A percentile compares a stretch with the other conserved stretches of the same genome.
Evolutionary conservation across 2,113 vertebrate species (phyloP).

Genomic region (Mionectes macconnelli): DNA sequence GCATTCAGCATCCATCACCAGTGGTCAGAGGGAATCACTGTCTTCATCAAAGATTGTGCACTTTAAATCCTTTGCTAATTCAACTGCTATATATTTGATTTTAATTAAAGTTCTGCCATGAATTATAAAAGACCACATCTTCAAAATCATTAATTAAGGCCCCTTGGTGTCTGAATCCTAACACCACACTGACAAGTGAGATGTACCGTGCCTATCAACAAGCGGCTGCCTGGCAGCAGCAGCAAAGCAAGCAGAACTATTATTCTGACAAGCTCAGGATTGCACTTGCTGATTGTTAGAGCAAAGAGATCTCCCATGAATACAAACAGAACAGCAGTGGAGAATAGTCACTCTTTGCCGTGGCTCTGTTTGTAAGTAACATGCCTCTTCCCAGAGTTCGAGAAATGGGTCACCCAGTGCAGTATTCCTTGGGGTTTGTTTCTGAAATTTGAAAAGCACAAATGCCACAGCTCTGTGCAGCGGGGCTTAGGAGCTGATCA

Average conservation of each 20-base stretch:
- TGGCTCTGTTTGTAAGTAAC: not conserved
- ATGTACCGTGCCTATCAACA: not conserved
- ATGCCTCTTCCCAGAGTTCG: not conserved
- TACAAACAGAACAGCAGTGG: not conserved
- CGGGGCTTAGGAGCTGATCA: not conserved
- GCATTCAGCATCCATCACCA: conserved; percentile 2
- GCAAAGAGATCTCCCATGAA: not conserved
- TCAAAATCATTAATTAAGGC: conserved; percentile 67
- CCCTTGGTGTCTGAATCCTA: conserved; percentile 15
- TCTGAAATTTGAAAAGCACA: not conserved
- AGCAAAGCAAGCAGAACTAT: conserved; percentile 40
- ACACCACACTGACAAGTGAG: conserved; percentile 38
- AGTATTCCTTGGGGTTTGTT: not conserved
- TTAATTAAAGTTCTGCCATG: conserved; percentile 70
- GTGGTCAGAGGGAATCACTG: conserved; percentile 54
- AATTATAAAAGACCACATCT: conserved; percentile 67
- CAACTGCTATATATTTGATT: conserved; percentile 45
- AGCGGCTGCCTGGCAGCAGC: not conserved
- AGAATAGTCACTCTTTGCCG: not conserved
- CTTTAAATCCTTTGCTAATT: conserved; percentile 66
- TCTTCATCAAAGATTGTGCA: conserved; percentile 15
- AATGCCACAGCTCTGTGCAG: not conserved
- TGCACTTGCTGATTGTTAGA: not conserved
- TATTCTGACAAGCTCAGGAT: not conserved
- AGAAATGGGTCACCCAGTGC: not conserved